Percentiles rank a stretch among this genome's conserved stretches.
phyloP scores from a whole-genome alignment of 2,113 vertebrate genomes.

The Aix galericulata region DNA sequence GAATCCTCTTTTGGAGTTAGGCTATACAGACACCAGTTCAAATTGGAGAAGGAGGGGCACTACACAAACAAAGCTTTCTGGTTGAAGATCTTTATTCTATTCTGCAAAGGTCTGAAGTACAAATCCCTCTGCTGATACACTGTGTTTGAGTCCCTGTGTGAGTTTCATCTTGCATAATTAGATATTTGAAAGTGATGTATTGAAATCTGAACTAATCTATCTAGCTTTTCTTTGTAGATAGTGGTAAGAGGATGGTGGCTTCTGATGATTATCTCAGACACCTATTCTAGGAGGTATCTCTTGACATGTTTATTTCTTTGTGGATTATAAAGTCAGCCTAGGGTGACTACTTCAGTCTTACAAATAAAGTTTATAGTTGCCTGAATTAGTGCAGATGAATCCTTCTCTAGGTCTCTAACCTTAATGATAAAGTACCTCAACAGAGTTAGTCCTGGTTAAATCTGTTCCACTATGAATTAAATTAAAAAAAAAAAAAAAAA shows the following conservation, averaged over 20 bases:
- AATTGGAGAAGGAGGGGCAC: not conserved
- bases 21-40: not conserved
- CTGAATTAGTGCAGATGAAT: not conserved
- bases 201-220: not conserved
- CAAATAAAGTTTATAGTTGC: not conserved
- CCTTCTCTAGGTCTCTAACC: not conserved
- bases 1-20: not conserved
- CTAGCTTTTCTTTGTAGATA: not conserved
- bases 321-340: not conserved
- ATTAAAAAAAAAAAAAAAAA: not conserved
- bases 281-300: not conserved
- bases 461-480: not conserved
- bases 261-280: constrained; percentile 1
- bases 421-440: not conserved
- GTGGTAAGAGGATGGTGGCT: not conserved
- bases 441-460: not conserved
- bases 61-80: not conserved
- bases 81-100: not conserved
- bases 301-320: not conserved
- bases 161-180: not conserved
- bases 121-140: not conserved
- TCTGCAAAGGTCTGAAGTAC: not conserved
- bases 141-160: not conserved
- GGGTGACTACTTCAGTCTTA: not conserved
- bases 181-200: constrained; percentile 14